These are phyloP conservation scores for Drosophila ananassae DNA, from an alignment of 1,140 invertebrate genomes.

Conservation along the genomic window DNA sequence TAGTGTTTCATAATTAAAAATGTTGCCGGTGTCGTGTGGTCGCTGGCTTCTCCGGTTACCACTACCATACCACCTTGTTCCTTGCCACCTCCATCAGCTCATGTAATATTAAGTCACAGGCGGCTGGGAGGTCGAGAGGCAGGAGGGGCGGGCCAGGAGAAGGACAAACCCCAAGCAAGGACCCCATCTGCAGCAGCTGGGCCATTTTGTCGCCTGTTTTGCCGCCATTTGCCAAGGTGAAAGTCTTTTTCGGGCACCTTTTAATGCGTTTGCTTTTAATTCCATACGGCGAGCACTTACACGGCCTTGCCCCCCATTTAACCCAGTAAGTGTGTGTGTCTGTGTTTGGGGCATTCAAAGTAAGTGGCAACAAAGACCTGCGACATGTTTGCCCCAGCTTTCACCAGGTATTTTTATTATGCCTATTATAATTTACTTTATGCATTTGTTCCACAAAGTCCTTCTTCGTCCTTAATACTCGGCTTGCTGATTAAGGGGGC, in stretches of 20 bases:
- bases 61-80: not conserved
- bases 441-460: slow-evolving; percentile 54
- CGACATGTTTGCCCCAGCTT: slow-evolving; percentile 65
- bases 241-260: slow-evolving; percentile 79
- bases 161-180: slow-evolving; percentile 6
- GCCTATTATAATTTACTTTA: slow-evolving; percentile 82
- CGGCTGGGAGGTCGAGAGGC: not conserved
- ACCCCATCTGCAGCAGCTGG: slow-evolving; percentile 69
- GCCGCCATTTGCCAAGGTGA: slow-evolving; percentile 71
- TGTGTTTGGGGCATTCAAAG: slow-evolving; percentile 42
- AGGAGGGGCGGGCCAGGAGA: not conserved
- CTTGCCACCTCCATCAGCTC: slow-evolving; percentile 36
- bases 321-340: not conserved
- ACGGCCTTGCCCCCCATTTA: slow-evolving; percentile 55
- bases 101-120: slow-evolving; percentile 76
- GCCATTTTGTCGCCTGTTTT: slow-evolving; percentile 59
- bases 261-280: slow-evolving; percentile 82
- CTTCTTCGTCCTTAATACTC: slow-evolving; percentile 23
- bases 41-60: slow-evolving; percentile 37
- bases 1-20: slow-evolving; percentile 84
- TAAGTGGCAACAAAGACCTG: slow-evolving; percentile 60
- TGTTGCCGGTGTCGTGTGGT: slow-evolving; percentile 69
- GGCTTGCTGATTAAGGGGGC: slow-evolving; percentile 28
- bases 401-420: slow-evolving; percentile 74
- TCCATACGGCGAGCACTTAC: slow-evolving; percentile 73